Evolutionary conservation across 2,113 vertebrate species (phyloP), one percentile per base, ranked within the genome.

Genomic region (Cololabis saira): DNA sequence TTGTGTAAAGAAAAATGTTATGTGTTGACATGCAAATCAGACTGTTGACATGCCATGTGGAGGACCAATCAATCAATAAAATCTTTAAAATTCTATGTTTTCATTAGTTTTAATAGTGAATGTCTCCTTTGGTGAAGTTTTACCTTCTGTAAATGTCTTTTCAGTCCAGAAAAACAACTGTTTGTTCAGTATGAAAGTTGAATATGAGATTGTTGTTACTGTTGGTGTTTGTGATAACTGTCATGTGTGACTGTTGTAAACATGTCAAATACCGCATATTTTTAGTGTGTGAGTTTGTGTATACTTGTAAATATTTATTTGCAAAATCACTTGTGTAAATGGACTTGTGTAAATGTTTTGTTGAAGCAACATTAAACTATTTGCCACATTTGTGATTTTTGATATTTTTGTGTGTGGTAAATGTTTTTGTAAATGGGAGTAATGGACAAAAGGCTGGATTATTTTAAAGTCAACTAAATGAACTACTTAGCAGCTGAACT

Each of bases 401-500:
- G 70, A 81, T 60, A 83, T 90, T 89, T 86, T 76, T 80, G 63
- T 87, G 71, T 87, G 71, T 85, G 74, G 64, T 62, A 52, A 75
- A 51, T 53, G 59, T 82, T 90, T 91, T 91, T 92, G 71, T 82
- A 91, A 87, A 65, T 76, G 82, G 74, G 70, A 92, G 91, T 92
- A 89, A 91, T 9, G 10, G 10, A 11, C 6, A 37, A 37, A 57
- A 58, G n/a, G 18, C 56, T 80, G 58, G 18, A 42, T 78, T 61
- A 55, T 77, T 71, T 18, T 5, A 22, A 21, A 61, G 9, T 9
- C 5, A 42, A 11, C 9, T n/a, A 12, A n/a, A 17, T 12, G 1
- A 17, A 37, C 33, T 7, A 37, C 33, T 37, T 37, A 37, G 30
- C 30, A 4, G 10, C 6, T 37, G 33, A 37, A 37, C 6, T 37